Evolutionary conservation across 1,140 invertebrate species (phyloP), one percentile per base, ranked within the genome.

Genomic region (Macrotrachela quadricornifera): DNA sequence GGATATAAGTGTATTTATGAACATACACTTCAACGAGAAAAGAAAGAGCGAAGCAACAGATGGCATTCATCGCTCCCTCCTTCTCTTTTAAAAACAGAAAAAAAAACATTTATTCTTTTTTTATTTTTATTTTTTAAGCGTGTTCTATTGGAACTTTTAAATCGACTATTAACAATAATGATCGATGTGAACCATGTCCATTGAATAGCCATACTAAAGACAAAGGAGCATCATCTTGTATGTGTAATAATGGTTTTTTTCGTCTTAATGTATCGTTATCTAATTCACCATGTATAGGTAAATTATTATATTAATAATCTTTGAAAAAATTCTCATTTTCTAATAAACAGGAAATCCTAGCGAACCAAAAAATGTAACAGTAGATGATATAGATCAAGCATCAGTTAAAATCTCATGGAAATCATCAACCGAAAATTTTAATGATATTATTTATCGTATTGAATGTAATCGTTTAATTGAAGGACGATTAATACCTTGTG

Each of bases 171-270:
- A 43, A 44, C 12, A 53, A 53, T 53, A 38, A 53, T 41, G 37
- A 53, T 41, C 42, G 44, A 46, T 53, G 51, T 37, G 51, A 53
- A 14, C 38, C 37, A 14, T 53, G 51, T 53, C 51, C 51, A n/a
- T 17, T 41, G 46, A 53, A 53, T 53, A 53, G 51, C 17, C 46
- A 44, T 44, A 46, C 51, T 14, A 41, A 38, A 43, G 36, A 36
- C 13, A 38, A 39, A n/a, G 51, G 51, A 8, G 15, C 38, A 30
- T 14, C 16, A n/a, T 39, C 46, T 15, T 53, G 51, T 40, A 36
- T 41, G n/a, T 53, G 51, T 46, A 36, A 46, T 42, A 47, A 40
- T 17, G 51, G 51, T 9, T 53, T 21, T 47, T 53, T 38, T 46
- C 42, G 44, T 36, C 18, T 38, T 3, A 21, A 53, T 53, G 11